These are phyloP conservation scores for Habrosyne pyritoides DNA, from an alignment of 2,888 invertebrate species.

Conservation along the genomic window DNA sequence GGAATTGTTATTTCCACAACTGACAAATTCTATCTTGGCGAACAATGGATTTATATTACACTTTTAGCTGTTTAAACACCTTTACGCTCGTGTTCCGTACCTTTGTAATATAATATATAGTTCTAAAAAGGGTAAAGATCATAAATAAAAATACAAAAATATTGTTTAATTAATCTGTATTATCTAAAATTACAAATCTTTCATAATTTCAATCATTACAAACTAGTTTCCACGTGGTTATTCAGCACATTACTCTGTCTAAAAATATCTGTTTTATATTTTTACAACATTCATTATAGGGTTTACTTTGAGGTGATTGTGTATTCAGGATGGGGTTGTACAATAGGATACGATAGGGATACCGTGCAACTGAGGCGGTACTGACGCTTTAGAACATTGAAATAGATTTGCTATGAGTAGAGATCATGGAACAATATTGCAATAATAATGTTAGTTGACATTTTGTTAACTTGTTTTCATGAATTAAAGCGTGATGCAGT, in stretches of 20 bases:
- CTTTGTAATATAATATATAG: no score
- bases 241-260: slow-evolving; percentile 71
- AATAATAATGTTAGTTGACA: no score
- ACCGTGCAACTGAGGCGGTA: not conserved
- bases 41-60: no score
- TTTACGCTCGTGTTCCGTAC: no score
- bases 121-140: no score
- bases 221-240: slow-evolving; percentile 69
- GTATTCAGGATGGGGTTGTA: not conserved
- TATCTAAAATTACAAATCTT: slow-evolving; percentile 83
- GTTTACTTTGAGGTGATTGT: not conserved
- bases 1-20: no score
- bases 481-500: no score
- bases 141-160: slow-evolving; percentile 34
- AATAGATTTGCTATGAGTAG: not conserved
- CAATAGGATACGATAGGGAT: not conserved
- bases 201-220: slow-evolving; percentile 72
- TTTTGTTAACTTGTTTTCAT: no score
- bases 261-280: slow-evolving; percentile 80
- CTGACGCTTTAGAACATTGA: not conserved
- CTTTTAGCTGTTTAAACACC: no score
- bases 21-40: no score
- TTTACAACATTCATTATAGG: slow-evolving; percentile 67
- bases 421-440: no score
- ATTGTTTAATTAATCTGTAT: slow-evolving; percentile 70